Conservation (phyloP, 2,113 vertebrate genomes). For the Zosterops pallidus region DNA sequence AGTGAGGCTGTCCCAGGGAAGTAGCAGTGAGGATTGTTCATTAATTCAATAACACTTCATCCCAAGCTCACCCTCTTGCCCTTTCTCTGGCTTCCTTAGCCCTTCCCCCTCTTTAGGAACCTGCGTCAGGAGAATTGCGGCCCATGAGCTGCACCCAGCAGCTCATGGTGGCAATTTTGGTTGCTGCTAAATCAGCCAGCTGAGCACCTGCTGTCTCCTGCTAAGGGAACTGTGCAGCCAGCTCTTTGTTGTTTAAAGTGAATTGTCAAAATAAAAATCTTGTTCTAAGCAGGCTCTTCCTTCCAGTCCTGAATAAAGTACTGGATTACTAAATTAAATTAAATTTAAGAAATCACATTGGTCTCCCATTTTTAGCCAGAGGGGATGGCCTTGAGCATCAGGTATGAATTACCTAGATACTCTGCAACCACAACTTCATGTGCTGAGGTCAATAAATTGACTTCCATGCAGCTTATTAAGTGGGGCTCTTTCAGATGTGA, state of each 20-base stretch:
- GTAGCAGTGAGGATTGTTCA: neutral
- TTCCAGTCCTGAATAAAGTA: neutral
- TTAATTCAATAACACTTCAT: conserved; percentile 17
- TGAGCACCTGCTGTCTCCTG: conserved; percentile 65
- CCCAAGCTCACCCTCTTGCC: neutral
- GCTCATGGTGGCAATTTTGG: conserved; percentile 27
- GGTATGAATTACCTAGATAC: conserved; percentile 18
- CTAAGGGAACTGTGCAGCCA: neutral
- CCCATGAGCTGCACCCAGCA: conserved; percentile 57
- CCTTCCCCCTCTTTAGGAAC: conserved; percentile 55
- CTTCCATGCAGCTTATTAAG: conserved; percentile 51
- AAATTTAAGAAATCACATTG: neutral
- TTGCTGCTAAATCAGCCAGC: conserved; percentile 56
- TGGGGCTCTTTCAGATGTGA: conserved; percentile 48
- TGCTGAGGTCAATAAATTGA: conserved; percentile 45
- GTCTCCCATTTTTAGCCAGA: conserved; percentile 24
- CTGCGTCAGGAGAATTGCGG: conserved; percentile 8
- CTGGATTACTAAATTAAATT: neutral
- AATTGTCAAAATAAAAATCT: conserved; percentile 9
- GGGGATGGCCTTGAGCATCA: conserved; percentile 16
- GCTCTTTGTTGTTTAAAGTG: conserved; percentile 49
- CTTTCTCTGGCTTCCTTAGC: neutral
- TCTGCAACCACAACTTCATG: conserved; percentile 25
- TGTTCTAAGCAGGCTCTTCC: neutral
- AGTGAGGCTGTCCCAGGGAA: neutral